Evolutionary conservation across 2,113 vertebrate species (phyloP).

Genomic region (Eira barbara): DNA sequence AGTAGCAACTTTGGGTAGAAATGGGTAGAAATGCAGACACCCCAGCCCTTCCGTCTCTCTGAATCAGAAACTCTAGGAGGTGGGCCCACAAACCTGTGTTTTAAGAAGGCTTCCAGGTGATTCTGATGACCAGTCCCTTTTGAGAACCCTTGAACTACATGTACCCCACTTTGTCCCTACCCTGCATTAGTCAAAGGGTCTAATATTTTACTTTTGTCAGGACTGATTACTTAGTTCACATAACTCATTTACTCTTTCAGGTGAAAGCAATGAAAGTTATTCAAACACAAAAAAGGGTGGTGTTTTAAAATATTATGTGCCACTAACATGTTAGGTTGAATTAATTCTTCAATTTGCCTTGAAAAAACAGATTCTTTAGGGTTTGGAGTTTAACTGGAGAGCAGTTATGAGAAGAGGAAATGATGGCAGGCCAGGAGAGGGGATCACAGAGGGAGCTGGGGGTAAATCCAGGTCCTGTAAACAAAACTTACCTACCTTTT

Average conservation of each 20-base stretch:
- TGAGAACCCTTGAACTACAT: neutral
- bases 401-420: neutral
- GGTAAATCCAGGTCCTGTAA: neutral
- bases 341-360: neutral
- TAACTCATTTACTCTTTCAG: neutral
- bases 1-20: neutral
- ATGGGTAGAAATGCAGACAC: neutral
- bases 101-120: neutral
- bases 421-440: neutral
- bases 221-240: neutral
- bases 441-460: neutral
- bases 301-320: neutral
- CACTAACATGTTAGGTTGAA: neutral
- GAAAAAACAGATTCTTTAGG: neutral
- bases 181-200: neutral
- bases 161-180: neutral
- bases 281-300: neutral
- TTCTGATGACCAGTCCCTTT: neutral
- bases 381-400: neutral
- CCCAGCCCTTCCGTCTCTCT: neutral
- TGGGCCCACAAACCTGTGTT: neutral
- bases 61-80: neutral
- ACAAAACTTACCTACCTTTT: neutral
- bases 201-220: neutral
- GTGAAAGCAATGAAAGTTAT: neutral